These are phyloP conservation scores for Apamea monoglypha DNA, from an alignment of 2,888 invertebrate species.

Conservation along the genomic window DNA sequence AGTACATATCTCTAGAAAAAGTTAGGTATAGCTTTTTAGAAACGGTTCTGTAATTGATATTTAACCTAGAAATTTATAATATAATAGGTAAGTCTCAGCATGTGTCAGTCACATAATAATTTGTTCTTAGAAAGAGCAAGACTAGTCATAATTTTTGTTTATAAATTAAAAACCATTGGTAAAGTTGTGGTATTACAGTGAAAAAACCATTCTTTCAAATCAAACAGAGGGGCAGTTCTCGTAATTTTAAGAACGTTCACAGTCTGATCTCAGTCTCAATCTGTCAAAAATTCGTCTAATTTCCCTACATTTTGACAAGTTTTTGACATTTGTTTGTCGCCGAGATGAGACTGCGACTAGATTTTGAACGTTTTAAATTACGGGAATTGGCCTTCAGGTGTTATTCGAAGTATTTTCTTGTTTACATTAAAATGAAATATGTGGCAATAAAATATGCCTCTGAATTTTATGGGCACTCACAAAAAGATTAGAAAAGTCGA, in stretches of 20 bases:
- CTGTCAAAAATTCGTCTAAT: too few species aligned
- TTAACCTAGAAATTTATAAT: not conserved
- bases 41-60: not conserved
- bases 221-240: too few species aligned
- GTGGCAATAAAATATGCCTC: conserved; percentile 24
- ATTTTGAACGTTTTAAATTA: too few species aligned
- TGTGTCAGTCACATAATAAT: not conserved
- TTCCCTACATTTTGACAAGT: too few species aligned
- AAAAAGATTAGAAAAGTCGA: conserved; percentile 74
- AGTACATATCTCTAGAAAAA: too few species aligned
- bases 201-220: conserved; percentile 11
- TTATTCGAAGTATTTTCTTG: conserved; percentile 17
- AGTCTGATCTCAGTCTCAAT: too few species aligned
- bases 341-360: too few species aligned
- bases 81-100: not conserved
- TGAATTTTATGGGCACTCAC: conserved; percentile 27
- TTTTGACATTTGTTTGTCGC: too few species aligned
- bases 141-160: conserved; percentile 15
- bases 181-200: conserved; percentile 3
- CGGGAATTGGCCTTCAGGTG: too few species aligned
- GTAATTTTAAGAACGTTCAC: too few species aligned
- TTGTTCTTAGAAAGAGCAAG: conserved; percentile 31
- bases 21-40: too few species aligned
- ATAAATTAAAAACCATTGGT: conserved; percentile 1
- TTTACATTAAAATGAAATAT: conserved; percentile 38